Evolutionary conservation across 2,797 vertebrate species (phyloP).

Genomic region (Heliangelus exortis): DNA sequence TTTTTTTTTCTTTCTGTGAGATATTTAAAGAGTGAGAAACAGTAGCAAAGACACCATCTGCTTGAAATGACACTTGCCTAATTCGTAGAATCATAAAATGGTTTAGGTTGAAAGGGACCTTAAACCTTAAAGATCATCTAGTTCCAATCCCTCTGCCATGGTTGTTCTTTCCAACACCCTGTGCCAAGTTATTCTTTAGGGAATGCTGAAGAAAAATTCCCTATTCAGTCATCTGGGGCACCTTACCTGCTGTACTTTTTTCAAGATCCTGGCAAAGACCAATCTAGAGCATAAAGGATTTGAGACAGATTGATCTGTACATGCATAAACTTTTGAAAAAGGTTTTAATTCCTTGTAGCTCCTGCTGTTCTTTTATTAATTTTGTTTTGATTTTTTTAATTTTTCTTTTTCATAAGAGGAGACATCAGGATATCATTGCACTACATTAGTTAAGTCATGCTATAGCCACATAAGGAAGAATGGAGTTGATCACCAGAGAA

Average conservation of each 20-base stretch:
- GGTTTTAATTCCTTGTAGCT: not conserved
- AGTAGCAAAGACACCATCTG: not conserved
- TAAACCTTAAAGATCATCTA: too few relatives aligned
- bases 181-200: not conserved
- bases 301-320: not conserved
- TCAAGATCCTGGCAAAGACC: not conserved
- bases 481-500: not conserved
- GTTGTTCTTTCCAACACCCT: too few relatives aligned
- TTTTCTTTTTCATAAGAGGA: not conserved
- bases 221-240: not conserved
- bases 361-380: not conserved
- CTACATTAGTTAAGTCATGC: not conserved
- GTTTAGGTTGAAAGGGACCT: too few relatives aligned
- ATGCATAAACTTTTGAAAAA: not conserved
- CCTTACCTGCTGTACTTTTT: not conserved
- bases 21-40: not conserved
- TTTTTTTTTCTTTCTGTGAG: not conserved
- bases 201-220: not conserved
- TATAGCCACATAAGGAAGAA: not conserved
- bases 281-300: not conserved
- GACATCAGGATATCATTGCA: not conserved
- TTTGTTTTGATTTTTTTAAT: not conserved
- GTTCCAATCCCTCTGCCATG: too few relatives aligned
- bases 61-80: not conserved
- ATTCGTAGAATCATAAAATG: too few relatives aligned